Base-by-base conservation (phyloP, 2,888 invertebrate species). In the Sinelater perroti region DNA sequence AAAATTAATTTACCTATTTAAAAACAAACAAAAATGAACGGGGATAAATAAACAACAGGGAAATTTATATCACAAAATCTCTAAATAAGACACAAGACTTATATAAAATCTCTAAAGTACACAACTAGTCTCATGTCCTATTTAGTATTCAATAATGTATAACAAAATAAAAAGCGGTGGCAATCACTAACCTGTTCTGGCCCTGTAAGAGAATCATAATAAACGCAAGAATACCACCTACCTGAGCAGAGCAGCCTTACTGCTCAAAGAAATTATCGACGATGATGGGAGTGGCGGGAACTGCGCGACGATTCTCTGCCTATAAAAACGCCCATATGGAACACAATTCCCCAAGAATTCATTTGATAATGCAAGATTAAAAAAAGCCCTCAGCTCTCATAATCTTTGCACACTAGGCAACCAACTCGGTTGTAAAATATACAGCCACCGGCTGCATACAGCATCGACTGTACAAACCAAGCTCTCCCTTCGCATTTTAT, bases 241-340 rank as follows among this genome's bases (percentile, higher is more conserved):
- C 77, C 77, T 78, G 75, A 63, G 56, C 47, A 49, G 62, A 69
- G 65, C 64, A 69, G 72, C 73, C 76, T 77, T 77, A 78, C 76
- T 76, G 75, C 75, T 77, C 75, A 72, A 72, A 65, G 56, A 61
- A 61, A 56, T 68, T 68, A 65, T 61, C 69, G 74, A 55, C 73
- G 71, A 54, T 70, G 67, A 60, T 72, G 72, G 40, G 69, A 68
- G 56, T 74, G 75, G 40, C 73, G 72, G 20, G 68, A 70, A 35
- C 65, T 68, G 42, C 68, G 61, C 40, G n/a, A n/a, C n/a, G 50
- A 50, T 10, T 57, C 49, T 18, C 50, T 35, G 3, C 49, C 52
- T 56, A 5, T 4, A 18, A 40, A 2, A 40, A 10, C 20, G 13
- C 2, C 20, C 17, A 35, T 3, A 14, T 3, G n/a, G 14, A 14